Base-by-base conservation (phyloP, 2,113 vertebrate species). In the Sander lucioperca region DNA sequence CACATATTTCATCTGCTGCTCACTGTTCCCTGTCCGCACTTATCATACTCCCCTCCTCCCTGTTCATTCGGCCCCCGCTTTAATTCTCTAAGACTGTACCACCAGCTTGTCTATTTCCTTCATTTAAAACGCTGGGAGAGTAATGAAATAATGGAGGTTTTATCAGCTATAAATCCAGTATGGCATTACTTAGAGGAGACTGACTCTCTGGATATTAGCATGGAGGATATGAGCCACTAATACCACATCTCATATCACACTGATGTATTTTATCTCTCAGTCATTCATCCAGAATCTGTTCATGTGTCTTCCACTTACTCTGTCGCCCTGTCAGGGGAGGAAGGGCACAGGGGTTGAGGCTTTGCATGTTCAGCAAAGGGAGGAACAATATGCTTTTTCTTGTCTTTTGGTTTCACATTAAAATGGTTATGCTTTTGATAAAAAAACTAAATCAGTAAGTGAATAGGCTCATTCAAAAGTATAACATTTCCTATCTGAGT, bases 1-100 rank as follows among this genome's bases (percentile, higher is more conserved):
- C 89, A 92, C 87, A 92, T 88, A 84, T 82, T 88, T 89, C 79
- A 92, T 89, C 76, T 73, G 62, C 86, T 83, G 80, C 81, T 89
- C 73, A 73, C 73, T 79, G 74, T 85, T 91, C 79, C 81, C 72
- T 77, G 82, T 88, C 82, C 33, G 16, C 83, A 83, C 83, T 91
- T 86, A 82, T 80, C 73, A 70, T 54, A 72, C 45, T 80, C 58
- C 65, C 53, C 39, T 71, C 79, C 72, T 81, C 70, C 23, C 64
- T 59, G 47, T 77, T 83, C 72, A 54, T 58, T 79, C 56, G 5
- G 25, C 66, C 76, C 66, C 56, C n/a, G 21, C 70, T 91, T 82
- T 90, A 79, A 88, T 87, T 84, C 73, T 64, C 77, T n/a, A 65
- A 70, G 64, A 88, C 82, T 75, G 16, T 73, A 54, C 69, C 74